Percentiles rank a stretch among this genome's conserved stretches.
Evolutionary conservation across 2,113 vertebrate species (phyloP).

Genomic region (Galbula dea): DNA sequence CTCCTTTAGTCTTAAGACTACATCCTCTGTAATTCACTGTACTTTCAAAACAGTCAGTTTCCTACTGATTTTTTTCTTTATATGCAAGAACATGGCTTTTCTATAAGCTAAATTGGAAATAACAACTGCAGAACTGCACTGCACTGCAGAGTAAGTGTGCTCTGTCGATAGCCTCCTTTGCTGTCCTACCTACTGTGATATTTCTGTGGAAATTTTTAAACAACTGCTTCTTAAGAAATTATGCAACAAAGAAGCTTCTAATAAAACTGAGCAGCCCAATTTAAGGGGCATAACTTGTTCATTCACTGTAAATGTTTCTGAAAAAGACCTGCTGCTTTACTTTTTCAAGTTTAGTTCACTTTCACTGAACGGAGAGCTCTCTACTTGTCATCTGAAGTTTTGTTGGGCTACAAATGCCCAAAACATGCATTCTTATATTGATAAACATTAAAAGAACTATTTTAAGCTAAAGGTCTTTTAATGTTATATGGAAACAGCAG

Average conservation of each 20-base stretch:
- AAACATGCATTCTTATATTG: accelerated
- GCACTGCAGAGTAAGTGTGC: accelerated
- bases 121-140: neutral
- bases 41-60: neutral
- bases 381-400: neutral
- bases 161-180: neutral
- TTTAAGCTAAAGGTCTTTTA: accelerated
- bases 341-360: neutral
- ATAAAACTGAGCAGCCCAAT: neutral
- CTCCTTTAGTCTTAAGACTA: neutral
- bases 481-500: neutral
- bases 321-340: neutral
- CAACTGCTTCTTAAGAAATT: neutral
- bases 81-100: neutral
- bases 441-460: neutral
- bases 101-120: neutral
- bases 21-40: neutral
- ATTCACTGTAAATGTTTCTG: neutral
- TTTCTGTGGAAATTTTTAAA: neutral
- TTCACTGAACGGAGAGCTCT: neutral
- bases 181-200: neutral
- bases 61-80: neutral
- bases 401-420: neutral
- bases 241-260: neutral
- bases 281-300: neutral